phyloP scores from a whole-genome alignment of 2,113 vertebrate genomes.

The Falco punctatus region DNA sequence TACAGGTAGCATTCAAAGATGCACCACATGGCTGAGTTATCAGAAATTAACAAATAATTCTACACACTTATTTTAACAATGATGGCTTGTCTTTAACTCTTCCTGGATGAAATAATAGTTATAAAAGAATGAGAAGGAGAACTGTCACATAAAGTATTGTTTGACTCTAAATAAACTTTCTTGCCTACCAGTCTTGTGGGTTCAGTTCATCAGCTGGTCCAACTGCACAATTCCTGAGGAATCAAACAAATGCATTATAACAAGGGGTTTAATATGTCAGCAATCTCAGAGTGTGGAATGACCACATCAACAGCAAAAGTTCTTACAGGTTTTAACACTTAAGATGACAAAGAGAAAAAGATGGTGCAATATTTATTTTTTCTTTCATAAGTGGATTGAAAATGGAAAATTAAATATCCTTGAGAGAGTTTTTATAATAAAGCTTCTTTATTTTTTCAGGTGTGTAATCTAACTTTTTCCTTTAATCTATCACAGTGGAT shows the following conservation, averaged over 20 bases:
- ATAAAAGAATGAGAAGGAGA: background rate
- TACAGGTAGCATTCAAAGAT: background rate
- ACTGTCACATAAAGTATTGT: background rate
- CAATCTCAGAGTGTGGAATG: background rate
- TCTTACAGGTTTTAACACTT: background rate
- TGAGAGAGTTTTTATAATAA: background rate
- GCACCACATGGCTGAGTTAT: too few species aligned
- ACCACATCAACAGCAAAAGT: background rate
- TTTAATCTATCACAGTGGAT: background rate
- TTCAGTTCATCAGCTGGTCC: background rate
- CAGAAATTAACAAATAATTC: background rate
- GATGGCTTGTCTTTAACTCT: background rate
- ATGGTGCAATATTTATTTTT: background rate
- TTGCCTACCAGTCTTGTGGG: background rate
- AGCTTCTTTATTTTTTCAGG: background rate
- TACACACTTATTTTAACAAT: background rate
- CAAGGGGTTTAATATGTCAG: background rate
- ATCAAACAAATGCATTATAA: background rate
- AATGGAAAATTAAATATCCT: background rate
- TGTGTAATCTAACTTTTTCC: background rate
- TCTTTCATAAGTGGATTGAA: background rate
- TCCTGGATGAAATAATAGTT: background rate
- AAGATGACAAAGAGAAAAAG: background rate
- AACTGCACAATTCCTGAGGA: background rate
- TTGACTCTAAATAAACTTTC: background rate